Base-by-base conservation (phyloP, 2,888 invertebrate genomes). In the Periphyllus acericola region DNA sequence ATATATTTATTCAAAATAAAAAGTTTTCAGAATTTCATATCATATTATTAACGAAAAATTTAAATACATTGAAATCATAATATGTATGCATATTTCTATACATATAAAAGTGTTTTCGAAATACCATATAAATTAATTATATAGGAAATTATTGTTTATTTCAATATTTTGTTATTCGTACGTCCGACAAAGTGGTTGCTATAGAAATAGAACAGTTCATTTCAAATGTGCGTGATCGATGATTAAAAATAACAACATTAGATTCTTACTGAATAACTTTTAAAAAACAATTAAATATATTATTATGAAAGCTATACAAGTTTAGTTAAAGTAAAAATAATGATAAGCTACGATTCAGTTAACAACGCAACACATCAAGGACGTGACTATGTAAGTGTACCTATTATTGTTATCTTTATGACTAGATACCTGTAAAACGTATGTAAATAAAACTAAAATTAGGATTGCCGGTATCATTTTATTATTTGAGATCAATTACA, bases 351-450 rank as follows among this genome's bases (percentile, higher is more conserved):
- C 19, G 86, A 87, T 55, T 81, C 72, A 19, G 40, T 60, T 40
- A 81, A 87, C 40, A 79, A 80, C 60, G 29, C 36, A 21, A 40
- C 25, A 9, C 79, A 79, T 9, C 86, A 60, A 60, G 80, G 86
- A 87, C 86, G 79, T 14, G 86, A 87, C 74, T 60, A 55, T 19
- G 86, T 87, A 46, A 87, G 86, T 86, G 66, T 75, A 36, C n/a
- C 21, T 14, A 14, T 32, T 46, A 46, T n/a, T 82, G 29, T 74
- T 83, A 83, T 74, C 9, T 29, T 14, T 52, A 52, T 25, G 60
- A 60, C 21, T 60, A 60, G 21, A 6, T 46, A 46, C 1, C 60
- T 52, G 25, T 19, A 46, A 25, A 52, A 14, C 1, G 71, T 71
- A 21, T 17, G 71, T 81, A 71, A 71, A 46, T 68, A 71, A 32